Evolutionary conservation across 1,140 invertebrate genomes (phyloP).

Genomic region (Zaprionus camerounensis): DNA sequence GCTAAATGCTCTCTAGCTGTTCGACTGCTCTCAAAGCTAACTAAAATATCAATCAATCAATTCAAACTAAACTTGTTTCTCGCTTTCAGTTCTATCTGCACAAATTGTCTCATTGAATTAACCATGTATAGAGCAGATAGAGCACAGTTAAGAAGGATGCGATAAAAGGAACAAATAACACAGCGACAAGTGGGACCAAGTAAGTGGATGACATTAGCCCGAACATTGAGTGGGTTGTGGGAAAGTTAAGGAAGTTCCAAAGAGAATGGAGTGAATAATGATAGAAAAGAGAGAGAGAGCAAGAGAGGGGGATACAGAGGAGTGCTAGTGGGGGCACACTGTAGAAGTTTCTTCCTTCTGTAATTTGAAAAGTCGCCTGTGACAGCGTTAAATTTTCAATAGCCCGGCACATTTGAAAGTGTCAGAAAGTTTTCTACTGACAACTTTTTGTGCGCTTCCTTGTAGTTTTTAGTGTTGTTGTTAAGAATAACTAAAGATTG

Average conservation of each 20-base stretch:
- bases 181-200: slow-evolving; percentile 1
- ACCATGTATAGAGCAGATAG: neutral
- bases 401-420: slow-evolving; percentile 47
- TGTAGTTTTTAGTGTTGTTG: slow-evolving; percentile 20
- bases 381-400: slow-evolving; percentile 54
- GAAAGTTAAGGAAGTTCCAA: neutral
- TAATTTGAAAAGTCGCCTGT: slow-evolving; percentile 47
- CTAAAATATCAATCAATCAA: slow-evolving; percentile 3
- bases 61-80: slow-evolving; percentile 1
- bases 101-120: slow-evolving; percentile 7
- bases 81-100: neutral
- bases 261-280: neutral
- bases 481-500: slow-evolving; percentile 17
- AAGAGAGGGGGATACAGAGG: neutral
- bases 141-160: neutral
- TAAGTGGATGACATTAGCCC: slow-evolving; percentile 5
- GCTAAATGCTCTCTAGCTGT: neutral
- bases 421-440: slow-evolving; percentile 48
- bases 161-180: slow-evolving; percentile 7
- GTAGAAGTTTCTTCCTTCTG: slow-evolving; percentile 39
- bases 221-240: slow-evolving; percentile 7
- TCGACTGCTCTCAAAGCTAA: neutral
- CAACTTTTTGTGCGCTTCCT: slow-evolving; percentile 36
- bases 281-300: neutral
- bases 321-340: neutral